Evolutionary conservation across 2,797 vertebrate genomes (phyloP).

Genomic region (Bryconaethiops microstoma): DNA sequence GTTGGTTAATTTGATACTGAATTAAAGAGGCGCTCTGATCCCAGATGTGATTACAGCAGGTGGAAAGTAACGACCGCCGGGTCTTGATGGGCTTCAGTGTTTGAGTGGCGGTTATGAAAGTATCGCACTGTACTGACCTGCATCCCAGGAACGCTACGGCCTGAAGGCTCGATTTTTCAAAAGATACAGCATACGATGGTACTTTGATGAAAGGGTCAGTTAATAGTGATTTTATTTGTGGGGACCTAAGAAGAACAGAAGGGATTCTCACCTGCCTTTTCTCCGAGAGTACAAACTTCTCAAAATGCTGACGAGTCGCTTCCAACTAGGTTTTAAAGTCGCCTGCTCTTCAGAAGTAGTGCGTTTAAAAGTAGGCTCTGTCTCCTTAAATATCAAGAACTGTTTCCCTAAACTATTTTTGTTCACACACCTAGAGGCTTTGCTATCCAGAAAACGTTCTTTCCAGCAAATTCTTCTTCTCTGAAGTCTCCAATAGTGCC

Average conservation of each 20-base stretch:
- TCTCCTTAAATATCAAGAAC: background rate
- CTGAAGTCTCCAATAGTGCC: constrained; percentile 28
- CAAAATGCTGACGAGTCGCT: background rate
- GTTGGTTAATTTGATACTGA: background rate
- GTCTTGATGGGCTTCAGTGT: too few relatives aligned
- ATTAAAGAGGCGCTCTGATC: background rate
- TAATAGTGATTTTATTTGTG: too few relatives aligned
- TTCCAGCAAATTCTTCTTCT: background rate
- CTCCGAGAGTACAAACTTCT: background rate
- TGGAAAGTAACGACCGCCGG: too few relatives aligned
- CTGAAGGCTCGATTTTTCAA: background rate
- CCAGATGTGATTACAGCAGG: background rate
- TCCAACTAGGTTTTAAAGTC: background rate
- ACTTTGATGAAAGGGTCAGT: background rate
- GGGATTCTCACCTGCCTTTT: background rate
- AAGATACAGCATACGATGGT: background rate
- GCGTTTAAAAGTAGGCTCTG: background rate
- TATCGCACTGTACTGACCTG: constrained; percentile 30
- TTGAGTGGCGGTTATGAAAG: constrained; percentile 21
- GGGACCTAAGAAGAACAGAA: background rate
- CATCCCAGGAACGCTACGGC: background rate
- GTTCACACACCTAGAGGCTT: background rate
- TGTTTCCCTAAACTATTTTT: background rate
- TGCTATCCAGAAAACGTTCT: background rate
- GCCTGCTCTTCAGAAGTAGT: background rate